Evolutionary conservation across 2,113 vertebrate genomes (phyloP), one percentile per base, ranked within the genome.

Genomic region (Pithys albifrons): DNA sequence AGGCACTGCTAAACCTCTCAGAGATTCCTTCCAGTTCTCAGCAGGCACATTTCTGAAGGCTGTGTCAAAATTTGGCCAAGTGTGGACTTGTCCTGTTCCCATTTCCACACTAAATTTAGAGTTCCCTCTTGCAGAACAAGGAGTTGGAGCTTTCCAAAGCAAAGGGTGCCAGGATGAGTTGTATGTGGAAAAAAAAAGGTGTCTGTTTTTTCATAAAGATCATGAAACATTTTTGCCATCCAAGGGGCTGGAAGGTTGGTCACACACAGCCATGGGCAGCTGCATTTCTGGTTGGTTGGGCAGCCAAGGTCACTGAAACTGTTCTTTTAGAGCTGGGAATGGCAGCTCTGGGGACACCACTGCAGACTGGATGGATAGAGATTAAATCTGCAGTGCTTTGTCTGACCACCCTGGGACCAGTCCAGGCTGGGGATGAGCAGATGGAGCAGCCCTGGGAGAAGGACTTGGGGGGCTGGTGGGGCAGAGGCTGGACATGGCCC

Each of bases 231-330:
- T 49, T 65, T 49, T 31, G 31, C 67, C 33, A 27, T 1, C n/a
- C 58, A 25, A 25, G 58, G 59, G 25, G 7, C 33, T 16, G 13
- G 28, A 57, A 41, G 52, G 11, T 10, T 24, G 11, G 9, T 35
- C 12, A 8, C 7, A 1, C n/a, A 8, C 7, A 7, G n/a, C 37
- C 8, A 3, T 28, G 31, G 22, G 27, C 29, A 31, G 7, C 37
- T 59, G 13, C 15, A 10, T 58, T 90, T 90, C 77, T 25, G 28
- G 46, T 28, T 33, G 39, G 28, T 48, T 18, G 31, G 75, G 37
- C 41, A 45, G 41, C 45, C 57, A 61, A 33, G 41, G 31, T 59
- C 58, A 28, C 35, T 55, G 35, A 19, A 65, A 24, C 12, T 59
- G 29, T 31, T 71, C 12, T 14, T 39, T 28, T 12, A 20, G 24